A percentile compares a stretch with the other conserved stretches of the same genome.
phyloP scores from a whole-genome alignment of 2,113 vertebrate genomes.

The Bagarius yarrelli region DNA sequence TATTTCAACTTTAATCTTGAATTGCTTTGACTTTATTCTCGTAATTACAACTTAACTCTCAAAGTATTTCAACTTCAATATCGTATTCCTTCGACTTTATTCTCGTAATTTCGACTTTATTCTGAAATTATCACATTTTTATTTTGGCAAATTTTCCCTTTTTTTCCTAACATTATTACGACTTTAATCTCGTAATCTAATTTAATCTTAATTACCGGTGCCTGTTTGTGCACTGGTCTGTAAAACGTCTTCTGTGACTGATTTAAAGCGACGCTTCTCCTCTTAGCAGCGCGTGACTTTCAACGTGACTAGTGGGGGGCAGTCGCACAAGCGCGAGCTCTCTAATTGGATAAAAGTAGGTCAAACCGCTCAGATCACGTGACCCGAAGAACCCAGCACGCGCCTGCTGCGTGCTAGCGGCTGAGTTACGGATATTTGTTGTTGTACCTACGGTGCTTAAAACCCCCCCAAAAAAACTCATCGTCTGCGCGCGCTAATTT shows the following conservation, averaged over 20 bases:
- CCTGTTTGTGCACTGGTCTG: background rate
- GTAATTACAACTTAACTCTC: no score
- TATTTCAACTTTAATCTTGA: no score
- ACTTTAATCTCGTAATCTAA: no score
- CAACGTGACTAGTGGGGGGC: slow-evolving; percentile 58
- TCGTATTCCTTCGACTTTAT: no score
- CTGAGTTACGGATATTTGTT: background rate
- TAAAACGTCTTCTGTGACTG: background rate
- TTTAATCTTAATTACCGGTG: no score
- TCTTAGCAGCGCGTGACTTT: slow-evolving; percentile 55
- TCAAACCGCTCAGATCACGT: slow-evolving; percentile 64
- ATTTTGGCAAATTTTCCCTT: no score
- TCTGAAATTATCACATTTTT: no score
- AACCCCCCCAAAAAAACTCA: background rate
- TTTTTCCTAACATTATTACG: no score
- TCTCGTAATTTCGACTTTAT: no score
- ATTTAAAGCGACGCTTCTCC: background rate
- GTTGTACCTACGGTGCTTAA: background rate
- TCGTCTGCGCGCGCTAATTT: no score
- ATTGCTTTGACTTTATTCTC: no score
- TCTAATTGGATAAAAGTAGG: slow-evolving; percentile 71
- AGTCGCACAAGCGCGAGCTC: slow-evolving; percentile 2
- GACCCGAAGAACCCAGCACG: slow-evolving; percentile 50
- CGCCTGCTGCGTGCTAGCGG: slow-evolving; percentile 10
- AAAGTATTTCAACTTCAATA: no score